Conservation (phyloP, 2,888 invertebrate genomes). For the Drosophila neonasuta region DNA sequence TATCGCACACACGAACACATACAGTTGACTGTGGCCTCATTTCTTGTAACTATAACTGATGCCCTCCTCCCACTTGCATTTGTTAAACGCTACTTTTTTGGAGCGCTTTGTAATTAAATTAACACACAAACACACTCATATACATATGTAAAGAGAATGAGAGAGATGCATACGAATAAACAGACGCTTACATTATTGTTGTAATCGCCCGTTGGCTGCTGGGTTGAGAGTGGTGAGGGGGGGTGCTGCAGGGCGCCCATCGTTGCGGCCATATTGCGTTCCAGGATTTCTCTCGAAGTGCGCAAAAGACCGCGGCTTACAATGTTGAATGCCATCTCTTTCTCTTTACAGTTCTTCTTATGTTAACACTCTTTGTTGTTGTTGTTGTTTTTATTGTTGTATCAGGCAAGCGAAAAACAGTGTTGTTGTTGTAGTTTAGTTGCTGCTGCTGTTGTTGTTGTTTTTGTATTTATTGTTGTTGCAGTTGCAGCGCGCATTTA, state of each 20-base stretch:
- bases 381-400: constrained; percentile 20
- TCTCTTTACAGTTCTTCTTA: constrained; percentile 18
- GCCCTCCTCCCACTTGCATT: constrained; percentile 21
- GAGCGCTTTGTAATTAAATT: constrained; percentile 50
- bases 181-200: constrained; percentile 63
- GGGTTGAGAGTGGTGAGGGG: constrained; percentile 40
- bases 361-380: constrained; percentile 28
- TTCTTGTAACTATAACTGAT: constrained; percentile 22
- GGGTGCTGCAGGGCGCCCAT: constrained; percentile 58
- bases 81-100: constrained; percentile 14
- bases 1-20: constrained; percentile 8
- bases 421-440: constrained; percentile 41
- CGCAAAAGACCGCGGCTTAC: constrained; percentile 76
- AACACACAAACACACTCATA: constrained; percentile 28
- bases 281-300: constrained; percentile 78
- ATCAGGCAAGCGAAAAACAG: constrained; percentile 48
- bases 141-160: constrained; percentile 4
- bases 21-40: constrained; percentile 28
- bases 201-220: constrained; percentile 45
- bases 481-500: constrained; percentile 61
- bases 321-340: constrained; percentile 73
- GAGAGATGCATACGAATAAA: constrained; percentile 22
- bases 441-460: constrained; percentile 32
- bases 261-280: constrained; percentile 74
- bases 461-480: constrained; percentile 29